Evolutionary conservation across 2,888 invertebrate species (phyloP).

Genomic region (Bellardia pandia): DNA sequence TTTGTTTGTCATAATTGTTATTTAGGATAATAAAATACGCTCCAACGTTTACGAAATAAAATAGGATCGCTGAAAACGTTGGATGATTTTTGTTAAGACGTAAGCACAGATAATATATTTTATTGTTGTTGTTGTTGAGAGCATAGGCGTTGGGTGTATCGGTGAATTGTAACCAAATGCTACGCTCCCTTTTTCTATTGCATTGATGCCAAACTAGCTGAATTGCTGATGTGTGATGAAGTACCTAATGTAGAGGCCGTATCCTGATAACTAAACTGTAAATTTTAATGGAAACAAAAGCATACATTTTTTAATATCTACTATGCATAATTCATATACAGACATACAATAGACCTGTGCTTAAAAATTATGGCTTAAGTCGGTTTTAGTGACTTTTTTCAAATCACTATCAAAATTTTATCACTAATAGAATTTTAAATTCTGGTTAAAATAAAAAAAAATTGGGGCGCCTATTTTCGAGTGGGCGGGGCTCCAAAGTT

Average conservation of each 20-base stretch:
- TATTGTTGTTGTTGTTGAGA: slow-evolving; percentile 62
- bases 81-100: slow-evolving; percentile 56
- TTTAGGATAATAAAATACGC: slow-evolving; percentile 63
- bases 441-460: too few relatives aligned
- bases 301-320: too few relatives aligned
- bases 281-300: neutral
- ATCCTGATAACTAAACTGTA: slow-evolving; percentile 93
- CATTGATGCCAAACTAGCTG: slow-evolving; percentile 84
- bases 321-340: too few relatives aligned
- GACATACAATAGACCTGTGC: too few relatives aligned
- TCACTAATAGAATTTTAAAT: too few relatives aligned
- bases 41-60: slow-evolving; percentile 60
- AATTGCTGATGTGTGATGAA: slow-evolving; percentile 87
- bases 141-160: slow-evolving; percentile 70
- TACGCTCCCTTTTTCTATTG: slow-evolving; percentile 81
- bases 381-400: too few relatives aligned
- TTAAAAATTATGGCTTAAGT: too few relatives aligned
- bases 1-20: slow-evolving; percentile 68
- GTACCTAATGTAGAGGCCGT: slow-evolving; percentile 88
- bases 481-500: too few relatives aligned
- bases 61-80: slow-evolving; percentile 58
- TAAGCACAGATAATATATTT: slow-evolving; percentile 65
- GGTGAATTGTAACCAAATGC: slow-evolving; percentile 70
- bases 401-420: too few relatives aligned
- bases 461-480: too few relatives aligned